Base-by-base conservation (phyloP, 2,888 invertebrate genomes). In the Cephalotes varians region DNA sequence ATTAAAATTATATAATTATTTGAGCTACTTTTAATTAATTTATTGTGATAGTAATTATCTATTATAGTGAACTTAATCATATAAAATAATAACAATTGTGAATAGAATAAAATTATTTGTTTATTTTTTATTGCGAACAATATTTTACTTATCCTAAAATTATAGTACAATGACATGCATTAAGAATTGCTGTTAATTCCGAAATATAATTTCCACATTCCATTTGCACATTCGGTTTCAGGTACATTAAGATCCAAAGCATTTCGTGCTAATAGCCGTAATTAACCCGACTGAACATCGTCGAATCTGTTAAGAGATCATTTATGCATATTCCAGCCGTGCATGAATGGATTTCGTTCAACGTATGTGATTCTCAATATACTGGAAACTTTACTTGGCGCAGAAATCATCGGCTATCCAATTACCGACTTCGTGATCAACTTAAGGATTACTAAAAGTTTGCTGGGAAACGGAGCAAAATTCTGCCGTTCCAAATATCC, bases 361-460 rank as follows among this genome's bases (percentile, higher is more conserved):
- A 62, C n/a, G n/a, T 34, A 37, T 44, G 58, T 56, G 73, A 82
- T 82, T 72, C 21, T 65, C 49, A 47, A 73, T 82, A 82, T 51
- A 25, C 58, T 54, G 49, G 12, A 44, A 82, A 74, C 62, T 82
- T 83, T 60, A 34, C 25, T 58, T 31, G 12, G 21, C 44, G 4
- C 15, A 34, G 47, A 10, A 54, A 72, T 15, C 65, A 67, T 80
- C 62, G 84, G 51, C 54, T 77, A 72, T 72, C 58, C 81, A 80
- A 84, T 84, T 84, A 86, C 65, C 51, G 85, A 80, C 72, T 67
- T 83, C 47, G 54, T 37, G 25, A 73, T 67, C 71, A 31, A 81
- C 34, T 67, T 73, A 84, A 34, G 58, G 81, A 73, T 71, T 64
- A 60, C 56, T n/a, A 44, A 74, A 74, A 81, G 51, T 74, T 74